These are phyloP conservation scores for Palythoa grandis DNA, from an alignment of 92 coral and sea anemone species.

Conservation along the genomic window DNA sequence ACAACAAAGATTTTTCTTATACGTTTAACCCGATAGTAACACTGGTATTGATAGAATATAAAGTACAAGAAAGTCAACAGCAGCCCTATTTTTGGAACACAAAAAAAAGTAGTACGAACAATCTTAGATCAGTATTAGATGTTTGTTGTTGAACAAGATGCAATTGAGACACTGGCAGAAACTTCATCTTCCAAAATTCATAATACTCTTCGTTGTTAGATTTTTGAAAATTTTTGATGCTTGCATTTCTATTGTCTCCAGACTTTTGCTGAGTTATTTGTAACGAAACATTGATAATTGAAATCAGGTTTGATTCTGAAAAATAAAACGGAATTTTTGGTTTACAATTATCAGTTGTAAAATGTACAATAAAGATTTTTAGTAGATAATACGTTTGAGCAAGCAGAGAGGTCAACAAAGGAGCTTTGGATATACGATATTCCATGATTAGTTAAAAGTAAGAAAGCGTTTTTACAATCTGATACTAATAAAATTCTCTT, in stretches of 20 bases:
- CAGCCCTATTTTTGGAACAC: too few species aligned
- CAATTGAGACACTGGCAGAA: too few species aligned
- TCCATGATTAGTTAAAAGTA: not conserved
- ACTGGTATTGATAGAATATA: too few species aligned
- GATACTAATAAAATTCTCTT: not conserved
- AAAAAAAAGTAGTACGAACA: too few species aligned
- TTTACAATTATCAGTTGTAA: not conserved
- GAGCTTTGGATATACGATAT: too few species aligned
- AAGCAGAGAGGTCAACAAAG: not conserved
- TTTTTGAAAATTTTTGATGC: not conserved
- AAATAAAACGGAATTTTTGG: not conserved
- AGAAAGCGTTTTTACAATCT: not conserved
- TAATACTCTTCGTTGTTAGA: not conserved
- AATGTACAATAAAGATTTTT: not conserved
- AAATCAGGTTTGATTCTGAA: not conserved
- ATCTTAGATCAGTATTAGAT: too few species aligned
- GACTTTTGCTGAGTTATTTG: not conserved
- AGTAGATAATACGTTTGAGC: not conserved
- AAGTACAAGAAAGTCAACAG: too few species aligned
- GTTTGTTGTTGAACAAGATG: too few species aligned
- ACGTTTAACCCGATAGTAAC: too few species aligned
- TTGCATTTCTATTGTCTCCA: not conserved
- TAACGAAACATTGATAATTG: not conserved
- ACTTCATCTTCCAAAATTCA: too few species aligned
- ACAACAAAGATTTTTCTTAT: not conserved